Evolutionary conservation across 92 coral and sea anemone species (phyloP), one percentile per base, ranked within the genome.

Genomic region (Umimayanthus kanabou): DNA sequence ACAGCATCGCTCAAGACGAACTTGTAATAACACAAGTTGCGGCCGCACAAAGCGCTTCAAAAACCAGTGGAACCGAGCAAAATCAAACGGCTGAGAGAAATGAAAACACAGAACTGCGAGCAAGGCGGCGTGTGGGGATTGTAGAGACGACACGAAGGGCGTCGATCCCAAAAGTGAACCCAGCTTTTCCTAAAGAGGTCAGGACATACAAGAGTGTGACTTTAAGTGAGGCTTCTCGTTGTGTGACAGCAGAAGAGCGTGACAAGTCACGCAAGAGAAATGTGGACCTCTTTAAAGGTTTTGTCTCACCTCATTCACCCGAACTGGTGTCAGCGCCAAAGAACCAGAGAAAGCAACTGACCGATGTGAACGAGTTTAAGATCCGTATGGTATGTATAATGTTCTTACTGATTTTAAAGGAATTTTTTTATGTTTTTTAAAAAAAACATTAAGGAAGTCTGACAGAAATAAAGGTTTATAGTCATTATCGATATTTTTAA

Each of bases 11-110:
- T 69, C 45, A 74, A 22, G 87, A 83, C 13, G 87, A 83, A 43
- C 61, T 70, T 53, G 87, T 33, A 4, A 83, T 83, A 45, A 83
- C 78, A 2, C 70, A 78, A 29, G 87, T 83, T 29, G 87, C 87
- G 20, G 87, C 87, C 10, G 87, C 87, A 15, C 87, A 83, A 49
- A 25, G 14, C 26, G 14, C 43, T 83, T 47, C 14, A 29, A 20
- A 57, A 18, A 29, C 28, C 23, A 57, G 25, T 20, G 79, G 37
- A 28, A 43, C 45, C 26, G 87, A 47, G 71, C 22, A 81, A 77
- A 86, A 88, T 20, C 72, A 73, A 67, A 39, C 80, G 15, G 86
- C 39, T 7, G 85, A 70, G 75, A 25, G 42, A 42, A 45, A 73
- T 65, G 92, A 90, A 29, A 55, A 49, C 2, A 76, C 23, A n/a